Percentiles rank a stretch among this genome's conserved stretches.
Conservation (phyloP, 2,113 vertebrate genomes). For the Alexandromys fortis region DNA sequence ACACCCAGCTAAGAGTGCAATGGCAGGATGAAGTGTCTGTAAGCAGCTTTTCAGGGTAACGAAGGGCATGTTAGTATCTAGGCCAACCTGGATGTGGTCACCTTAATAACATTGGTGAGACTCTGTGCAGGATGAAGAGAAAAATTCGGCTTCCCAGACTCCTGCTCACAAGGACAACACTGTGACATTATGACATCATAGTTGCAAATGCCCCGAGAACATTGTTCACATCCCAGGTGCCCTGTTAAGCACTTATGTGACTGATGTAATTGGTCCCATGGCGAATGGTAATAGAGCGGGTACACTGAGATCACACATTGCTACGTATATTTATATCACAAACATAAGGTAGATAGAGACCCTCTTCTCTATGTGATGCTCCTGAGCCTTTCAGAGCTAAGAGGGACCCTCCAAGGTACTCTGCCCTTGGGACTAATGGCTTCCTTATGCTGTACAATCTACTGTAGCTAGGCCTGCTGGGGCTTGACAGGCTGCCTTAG, state of each 20-base stretch:
- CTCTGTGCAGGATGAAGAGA: neutral
- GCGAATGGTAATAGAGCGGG: neutral
- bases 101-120: neutral
- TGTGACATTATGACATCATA: neutral
- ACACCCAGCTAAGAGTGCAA: neutral
- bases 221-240: neutral
- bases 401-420: neutral
- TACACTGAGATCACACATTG: neutral
- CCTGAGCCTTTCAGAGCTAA: neutral
- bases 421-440: neutral
- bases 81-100: neutral
- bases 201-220: neutral
- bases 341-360: neutral
- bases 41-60: neutral
- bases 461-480: neutral
- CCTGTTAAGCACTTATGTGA: neutral
- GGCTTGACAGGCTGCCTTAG: neutral
- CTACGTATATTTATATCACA: too few species aligned
- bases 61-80: neutral
- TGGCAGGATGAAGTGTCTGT: neutral
- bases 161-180: neutral
- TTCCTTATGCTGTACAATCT: neutral
- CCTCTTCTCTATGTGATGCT: neutral
- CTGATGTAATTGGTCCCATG: neutral
- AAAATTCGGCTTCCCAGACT: fast-evolving